phyloP scores from a whole-genome alignment of 1,140 invertebrate species.

The Lasioglossum baleicum region DNA sequence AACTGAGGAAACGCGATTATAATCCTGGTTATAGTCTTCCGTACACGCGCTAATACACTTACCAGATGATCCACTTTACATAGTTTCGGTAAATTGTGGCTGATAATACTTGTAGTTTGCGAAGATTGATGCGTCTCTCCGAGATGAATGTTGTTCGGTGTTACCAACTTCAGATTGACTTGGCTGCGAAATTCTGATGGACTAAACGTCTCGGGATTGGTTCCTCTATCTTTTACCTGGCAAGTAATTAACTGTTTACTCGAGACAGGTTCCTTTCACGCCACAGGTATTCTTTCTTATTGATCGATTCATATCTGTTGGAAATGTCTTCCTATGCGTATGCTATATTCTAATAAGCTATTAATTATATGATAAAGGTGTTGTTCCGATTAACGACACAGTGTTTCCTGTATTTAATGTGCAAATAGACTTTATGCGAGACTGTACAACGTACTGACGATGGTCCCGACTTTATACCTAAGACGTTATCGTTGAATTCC shows the following conservation, averaged over 20 bases:
- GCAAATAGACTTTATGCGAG: too few relatives aligned
- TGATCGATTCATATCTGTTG: too few relatives aligned
- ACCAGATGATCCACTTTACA: conserved; percentile 11
- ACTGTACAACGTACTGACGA: too few relatives aligned
- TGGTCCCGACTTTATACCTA: too few relatives aligned
- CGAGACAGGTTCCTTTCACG: background rate
- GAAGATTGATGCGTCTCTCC: conserved; percentile 13
- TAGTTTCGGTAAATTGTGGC: conserved; percentile 25
- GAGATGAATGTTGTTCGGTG: conserved; percentile 5
- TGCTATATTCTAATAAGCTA: too few relatives aligned
- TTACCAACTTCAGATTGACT: conserved; percentile 21
- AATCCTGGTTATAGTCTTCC: too few relatives aligned
- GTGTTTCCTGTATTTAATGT: too few relatives aligned
- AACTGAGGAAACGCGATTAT: background rate
- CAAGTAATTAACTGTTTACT: background rate
- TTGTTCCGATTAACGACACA: too few relatives aligned
- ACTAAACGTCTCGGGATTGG: background rate
- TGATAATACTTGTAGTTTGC: conserved; percentile 1
- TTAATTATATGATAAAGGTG: too few relatives aligned
- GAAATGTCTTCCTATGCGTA: too few relatives aligned
- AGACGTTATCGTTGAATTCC: too few relatives aligned
- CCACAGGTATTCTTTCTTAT: too few relatives aligned
- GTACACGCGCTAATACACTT: background rate
- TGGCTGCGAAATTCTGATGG: background rate
- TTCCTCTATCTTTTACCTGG: background rate